Base-by-base conservation (phyloP, 2,797 vertebrate species). In the Acanthurus leucopareius region DNA sequence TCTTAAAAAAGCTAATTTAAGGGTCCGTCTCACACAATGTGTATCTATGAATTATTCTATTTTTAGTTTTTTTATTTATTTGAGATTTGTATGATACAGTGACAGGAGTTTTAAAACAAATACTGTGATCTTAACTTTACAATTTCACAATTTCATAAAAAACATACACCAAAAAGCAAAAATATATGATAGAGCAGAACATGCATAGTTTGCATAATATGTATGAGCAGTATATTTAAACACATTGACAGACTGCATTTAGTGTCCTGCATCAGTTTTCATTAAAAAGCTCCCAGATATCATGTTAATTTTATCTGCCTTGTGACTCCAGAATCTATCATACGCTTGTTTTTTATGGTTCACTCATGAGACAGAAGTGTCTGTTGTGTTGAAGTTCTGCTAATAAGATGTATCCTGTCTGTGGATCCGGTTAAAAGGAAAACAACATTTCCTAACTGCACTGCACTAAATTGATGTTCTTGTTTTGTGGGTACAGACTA, bases 291-390 rank as follows among this genome's bases (percentile, higher is more conserved):
- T 63, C 40, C 35, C 52, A 15, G 47, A 54, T 61, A 14, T 69
- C 3, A 2, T 59, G 42, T 66, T 58, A 51, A 75, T 59, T 14
- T 57, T 44, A 14, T n/a, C 17, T 49, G 44, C 61, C 35, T 54
- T 56, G 47, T 63, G 49, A 69, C 42, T n/a, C n/a, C 32, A 44
- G 48, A 73, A 66, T 65, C 48, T 52, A 32, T 68, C 19, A 25
- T 17, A 25, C 1, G 2, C 35, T 47, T 69, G 59, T 65, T 60
- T 65, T 11, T 69, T 51, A 44, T 54, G 53, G 35, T 56, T 19
- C 49, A 14, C 0, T 66, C 10, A 10, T 49, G 8, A 14, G 42
- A 80, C 64, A 64, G 48, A 15, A 53, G n/a, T 25, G 40, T 58
- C 45, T 69, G 28, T 69, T 54, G 48, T 51, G 40, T 51, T 22